Evolutionary conservation across 2,888 invertebrate genomes (phyloP), one percentile per base, ranked within the genome.

Genomic region (Habroteleia sp.): DNA sequence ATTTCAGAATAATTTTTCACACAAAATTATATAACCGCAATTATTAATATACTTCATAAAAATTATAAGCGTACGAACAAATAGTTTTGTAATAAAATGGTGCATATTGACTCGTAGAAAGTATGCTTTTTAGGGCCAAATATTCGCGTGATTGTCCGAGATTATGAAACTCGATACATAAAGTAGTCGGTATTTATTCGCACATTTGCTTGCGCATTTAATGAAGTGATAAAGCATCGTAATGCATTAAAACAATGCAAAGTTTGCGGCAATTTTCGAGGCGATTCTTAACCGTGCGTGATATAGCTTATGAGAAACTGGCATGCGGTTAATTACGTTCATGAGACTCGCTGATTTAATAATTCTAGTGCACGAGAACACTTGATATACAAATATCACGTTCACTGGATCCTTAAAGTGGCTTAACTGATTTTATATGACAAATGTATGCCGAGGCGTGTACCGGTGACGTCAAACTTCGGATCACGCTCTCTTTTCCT

Each of bases 401-500:
- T 71, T 71, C 69, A 71, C 69, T 42, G 52, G 44, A 29, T 62
- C 46, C 35, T 71, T 39, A 52, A 54, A 33, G 27, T 54, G 17
- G 52, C 23, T 46, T 60, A 52, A 48, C 56, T 72, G 62, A 71
- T 60, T 62, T 71, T 46, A 23, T 41, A 65, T 41, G 63, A 72
- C 62, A 63, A 72, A 72, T 63, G 48, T 52, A 63, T 41, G 56
- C 71, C 31, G 41, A 72, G 71, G 71, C 63, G 71, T 63, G 62
- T 46, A 35, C 54, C 3, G 11, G 13, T 69, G 62, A 71, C 60
- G 69, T 60, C 60, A 69, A 69, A 25, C 52, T 37, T 20, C 65
- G 60, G 48, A 37, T 37, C 46, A 69, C 69, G 44, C 69, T 69
- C 69, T 60, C 69, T 33, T 69, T 69, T 52, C 60, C 25, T 50